These are phyloP conservation scores for Gymnogyps californianus DNA, from an alignment of 2,113 vertebrate genomes.

Conservation along the genomic window DNA sequence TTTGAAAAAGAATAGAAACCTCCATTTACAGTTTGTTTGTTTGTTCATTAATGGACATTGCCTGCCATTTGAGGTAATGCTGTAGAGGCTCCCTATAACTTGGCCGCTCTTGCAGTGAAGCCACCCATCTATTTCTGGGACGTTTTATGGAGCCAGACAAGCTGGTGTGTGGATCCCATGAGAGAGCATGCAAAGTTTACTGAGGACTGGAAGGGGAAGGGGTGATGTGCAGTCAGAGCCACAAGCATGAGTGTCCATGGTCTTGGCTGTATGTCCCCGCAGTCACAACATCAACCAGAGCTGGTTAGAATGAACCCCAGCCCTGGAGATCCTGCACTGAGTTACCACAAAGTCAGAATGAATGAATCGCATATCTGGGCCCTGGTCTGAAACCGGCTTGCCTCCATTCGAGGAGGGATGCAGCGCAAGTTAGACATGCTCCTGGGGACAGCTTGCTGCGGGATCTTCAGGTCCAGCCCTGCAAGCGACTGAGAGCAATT, in stretches of 20 bases:
- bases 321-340: not conserved
- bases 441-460: not conserved
- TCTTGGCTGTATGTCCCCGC: not conserved
- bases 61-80: not conserved
- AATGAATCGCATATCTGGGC: not conserved
- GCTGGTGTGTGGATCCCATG: not conserved
- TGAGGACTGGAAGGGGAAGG: not conserved
- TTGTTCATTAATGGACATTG: not conserved
- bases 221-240: not conserved
- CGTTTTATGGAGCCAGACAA: not conserved
- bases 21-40: not conserved
- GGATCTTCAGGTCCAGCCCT: not conserved
- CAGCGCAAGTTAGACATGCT: not conserved
- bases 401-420: accelerated
- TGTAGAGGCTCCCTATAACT: not conserved
- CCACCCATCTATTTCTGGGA: not conserved
- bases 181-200: not conserved
- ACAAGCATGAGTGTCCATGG: not conserved
- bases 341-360: not conserved
- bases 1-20: not conserved
- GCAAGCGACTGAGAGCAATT: not conserved
- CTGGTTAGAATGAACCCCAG: not conserved
- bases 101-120: not conserved
- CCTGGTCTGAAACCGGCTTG: not conserved
- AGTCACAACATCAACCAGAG: not conserved